Evolutionary conservation across 2,888 invertebrate species (phyloP).

Genomic region (Disparrhopalites patrizii): DNA sequence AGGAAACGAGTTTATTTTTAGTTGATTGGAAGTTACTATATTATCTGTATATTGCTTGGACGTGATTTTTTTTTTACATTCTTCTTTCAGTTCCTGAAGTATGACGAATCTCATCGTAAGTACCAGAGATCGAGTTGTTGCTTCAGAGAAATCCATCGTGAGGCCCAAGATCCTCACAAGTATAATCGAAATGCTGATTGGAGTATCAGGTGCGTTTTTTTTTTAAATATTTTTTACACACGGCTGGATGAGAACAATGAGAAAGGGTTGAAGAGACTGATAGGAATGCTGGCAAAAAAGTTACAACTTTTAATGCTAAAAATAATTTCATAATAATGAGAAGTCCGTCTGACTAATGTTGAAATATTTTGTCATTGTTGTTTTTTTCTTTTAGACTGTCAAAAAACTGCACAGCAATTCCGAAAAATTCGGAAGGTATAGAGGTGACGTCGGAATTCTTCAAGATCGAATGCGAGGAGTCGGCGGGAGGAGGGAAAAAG

Average conservation of each 20-base stretch:
- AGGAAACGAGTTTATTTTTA: too few species aligned
- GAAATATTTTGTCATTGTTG: neutral
- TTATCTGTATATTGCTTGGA: too few species aligned
- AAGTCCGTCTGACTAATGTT: neutral
- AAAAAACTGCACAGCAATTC: neutral
- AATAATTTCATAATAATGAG: too few species aligned
- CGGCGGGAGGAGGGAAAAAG: neutral
- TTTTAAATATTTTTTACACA: neutral
- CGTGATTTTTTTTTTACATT: too few species aligned
- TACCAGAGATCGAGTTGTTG: constrained; percentile 35
- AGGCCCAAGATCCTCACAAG: constrained; percentile 33
- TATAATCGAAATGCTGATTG: constrained; percentile 45
- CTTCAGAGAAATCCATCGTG: constrained; percentile 35
- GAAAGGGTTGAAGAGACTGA: neutral
- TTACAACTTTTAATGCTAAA: too few species aligned
- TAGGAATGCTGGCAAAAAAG: too few species aligned
- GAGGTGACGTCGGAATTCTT: constrained; percentile 7
- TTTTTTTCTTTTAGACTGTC: neutral
- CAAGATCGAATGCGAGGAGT: constrained; percentile 15
- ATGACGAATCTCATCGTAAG: constrained; percentile 3
- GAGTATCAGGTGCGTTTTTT: constrained; percentile 31
- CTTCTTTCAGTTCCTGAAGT: neutral
- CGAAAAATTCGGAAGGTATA: neutral
- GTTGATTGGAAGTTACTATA: too few species aligned
- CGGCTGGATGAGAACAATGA: neutral